These are phyloP conservation scores for Rambutsinella grinnellia DNA, from an alignment of 2,888 invertebrate species.

Conservation along the genomic window DNA sequence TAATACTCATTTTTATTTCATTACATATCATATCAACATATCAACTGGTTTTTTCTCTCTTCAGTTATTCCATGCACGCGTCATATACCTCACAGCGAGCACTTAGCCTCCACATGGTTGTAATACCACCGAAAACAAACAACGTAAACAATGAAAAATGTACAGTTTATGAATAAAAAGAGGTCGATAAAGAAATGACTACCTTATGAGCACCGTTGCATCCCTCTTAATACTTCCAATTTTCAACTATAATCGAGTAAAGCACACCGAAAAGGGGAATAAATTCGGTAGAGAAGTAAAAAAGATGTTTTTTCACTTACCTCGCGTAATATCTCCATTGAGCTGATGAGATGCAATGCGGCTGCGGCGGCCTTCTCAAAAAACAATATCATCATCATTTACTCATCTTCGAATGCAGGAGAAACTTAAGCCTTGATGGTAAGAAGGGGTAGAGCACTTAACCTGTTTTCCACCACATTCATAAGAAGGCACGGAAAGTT, in stretches of 20 bases:
- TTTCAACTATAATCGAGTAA: not conserved
- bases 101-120: not conserved
- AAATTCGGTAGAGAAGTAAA: not conserved
- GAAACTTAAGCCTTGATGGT: not conserved
- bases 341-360: not conserved
- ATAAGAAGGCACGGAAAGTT: not conserved
- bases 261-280: not conserved
- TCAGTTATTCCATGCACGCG: not conserved
- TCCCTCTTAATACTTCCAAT: not conserved
- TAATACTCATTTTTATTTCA: not conserved
- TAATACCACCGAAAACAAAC: not conserved
- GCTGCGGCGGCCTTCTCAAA: not conserved
- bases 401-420: not conserved
- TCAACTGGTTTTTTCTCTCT: not conserved
- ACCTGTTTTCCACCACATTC: not conserved
- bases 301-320: not conserved
- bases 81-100: not conserved
- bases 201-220: not conserved
- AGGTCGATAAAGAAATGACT: not conserved
- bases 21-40: not conserved
- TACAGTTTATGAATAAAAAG: not conserved
- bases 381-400: not conserved
- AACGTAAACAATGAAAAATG: no score
- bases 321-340: not conserved
- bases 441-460: constrained; percentile 7